These are phyloP conservation scores for Drosophila lini DNA, from an alignment of 1,140 invertebrate genomes.

Conservation along the genomic window DNA sequence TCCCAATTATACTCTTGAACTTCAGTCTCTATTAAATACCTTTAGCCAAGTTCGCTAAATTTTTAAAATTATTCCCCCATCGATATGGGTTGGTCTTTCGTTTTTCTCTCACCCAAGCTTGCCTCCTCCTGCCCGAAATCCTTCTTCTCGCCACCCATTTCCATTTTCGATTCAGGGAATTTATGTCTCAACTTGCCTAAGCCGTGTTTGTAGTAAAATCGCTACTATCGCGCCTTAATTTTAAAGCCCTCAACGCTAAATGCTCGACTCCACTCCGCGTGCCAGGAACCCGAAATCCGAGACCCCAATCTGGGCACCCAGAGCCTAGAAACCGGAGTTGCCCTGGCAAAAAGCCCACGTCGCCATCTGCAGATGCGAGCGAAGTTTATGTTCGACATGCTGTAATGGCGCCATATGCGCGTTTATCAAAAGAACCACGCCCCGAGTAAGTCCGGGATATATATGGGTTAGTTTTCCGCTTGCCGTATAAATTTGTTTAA, in stretches of 20 bases:
- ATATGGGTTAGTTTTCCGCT: constrained; percentile 71
- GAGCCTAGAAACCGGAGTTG: constrained; percentile 16
- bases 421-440: constrained; percentile 63
- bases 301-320: neutral
- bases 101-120: neutral
- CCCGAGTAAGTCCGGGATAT: constrained; percentile 50
- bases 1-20: neutral
- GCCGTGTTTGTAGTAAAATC: constrained; percentile 53
- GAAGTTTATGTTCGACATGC: constrained; percentile 81
- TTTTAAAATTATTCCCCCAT: neutral
- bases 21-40: neutral
- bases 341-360: constrained; percentile 16
- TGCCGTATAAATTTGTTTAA: constrained; percentile 81
- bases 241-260: constrained; percentile 68
- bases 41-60: too few relatives aligned
- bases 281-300: neutral
- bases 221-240: constrained; percentile 71
- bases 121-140: neutral
- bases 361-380: constrained; percentile 59
- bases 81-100: neutral
- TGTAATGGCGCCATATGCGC: constrained; percentile 76
- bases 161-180: constrained; percentile 32
- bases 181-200: constrained; percentile 61
- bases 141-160: neutral
- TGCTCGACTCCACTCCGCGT: constrained; percentile 8